A percentile compares a stretch with the other conserved stretches of the same genome.
Conservation (phyloP, 2,113 vertebrate genomes). For the Egretta garzetta region DNA sequence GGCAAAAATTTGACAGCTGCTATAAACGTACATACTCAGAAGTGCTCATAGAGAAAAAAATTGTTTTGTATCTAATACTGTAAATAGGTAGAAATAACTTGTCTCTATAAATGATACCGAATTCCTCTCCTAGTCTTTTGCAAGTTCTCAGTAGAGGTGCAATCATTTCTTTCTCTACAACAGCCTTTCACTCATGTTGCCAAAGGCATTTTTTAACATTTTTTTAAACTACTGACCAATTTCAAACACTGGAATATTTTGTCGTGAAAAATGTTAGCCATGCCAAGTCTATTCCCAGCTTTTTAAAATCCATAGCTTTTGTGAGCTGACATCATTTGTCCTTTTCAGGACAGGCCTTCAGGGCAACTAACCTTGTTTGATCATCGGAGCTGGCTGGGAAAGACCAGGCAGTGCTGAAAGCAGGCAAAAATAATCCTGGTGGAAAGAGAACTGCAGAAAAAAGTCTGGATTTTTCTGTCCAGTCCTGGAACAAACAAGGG, state of each 20-base stretch:
- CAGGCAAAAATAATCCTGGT: neutral
- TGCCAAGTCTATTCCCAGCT: neutral
- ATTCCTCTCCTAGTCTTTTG: neutral
- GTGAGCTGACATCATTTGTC: neutral
- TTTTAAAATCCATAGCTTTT: neutral
- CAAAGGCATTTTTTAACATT: neutral
- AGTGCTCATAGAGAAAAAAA: neutral
- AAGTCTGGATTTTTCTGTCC: neutral
- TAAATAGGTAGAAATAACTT: neutral
- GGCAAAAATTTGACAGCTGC: neutral
- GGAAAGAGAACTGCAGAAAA: neutral
- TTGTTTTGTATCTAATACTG: neutral
- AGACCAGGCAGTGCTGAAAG: neutral
- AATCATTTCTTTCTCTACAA: neutral
- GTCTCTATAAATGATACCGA: neutral
- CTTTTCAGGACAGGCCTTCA: neutral
- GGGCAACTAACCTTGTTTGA: neutral
- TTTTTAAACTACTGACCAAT: neutral
- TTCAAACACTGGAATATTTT: neutral
- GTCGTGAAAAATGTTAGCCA: neutral
- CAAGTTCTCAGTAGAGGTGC: neutral
- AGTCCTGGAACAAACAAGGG: neutral
- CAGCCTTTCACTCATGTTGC: neutral
- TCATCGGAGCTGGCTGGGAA: conserved; percentile 12
- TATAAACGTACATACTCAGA: neutral